Evolutionary conservation across 2,113 vertebrate species (phyloP), one percentile per base, ranked within the genome.

Genomic region (Danionella cerebrum): DNA sequence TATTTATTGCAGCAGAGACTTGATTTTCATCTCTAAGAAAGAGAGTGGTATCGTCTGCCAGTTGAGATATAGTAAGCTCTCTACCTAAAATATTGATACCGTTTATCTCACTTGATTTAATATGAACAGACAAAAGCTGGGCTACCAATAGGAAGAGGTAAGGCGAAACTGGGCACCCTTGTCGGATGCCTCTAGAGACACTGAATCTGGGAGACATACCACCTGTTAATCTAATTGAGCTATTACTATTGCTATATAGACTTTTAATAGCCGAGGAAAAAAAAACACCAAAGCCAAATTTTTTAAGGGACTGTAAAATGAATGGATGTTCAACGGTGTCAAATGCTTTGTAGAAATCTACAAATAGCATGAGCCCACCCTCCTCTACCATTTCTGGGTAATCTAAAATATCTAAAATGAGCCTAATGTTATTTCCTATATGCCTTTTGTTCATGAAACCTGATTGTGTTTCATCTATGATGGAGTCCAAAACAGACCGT

Each of bases 341-440:
- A 31, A 31, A 31, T 31, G 29, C 29, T 14, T 16, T 16, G 14
- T 6, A 16, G 6, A 42, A 42, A 42, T 42, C 16, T 58, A 53
- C 16, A 47, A 64, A 64, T 4, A 47, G 42, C n/a, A 64, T 64
- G 45, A 64, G 31, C 8, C 59, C 29, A 16, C 55, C 25, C 4
- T 57, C 27, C 13, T 47, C 18, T n/a, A 58, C 41, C 9, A 57
- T 11, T 57, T 68, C 24, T 22, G 38, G 25, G 39, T 58, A 68
- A 57, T 68, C 65, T 12, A 57, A 35, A 27, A 58, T 44, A 31
- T 58, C 66, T 42, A 47, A 35, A 16, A 68, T 33, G 5, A 68
- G 11, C 19, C 19, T 19, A 27, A 68, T 58, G 42, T 58, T 68
- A 59, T 66, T 39, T 25, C 21, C 11, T 39, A 55, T 67, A 42